Conservation (phyloP, 1,140 invertebrate genomes). For the Ceratina australensis region DNA sequence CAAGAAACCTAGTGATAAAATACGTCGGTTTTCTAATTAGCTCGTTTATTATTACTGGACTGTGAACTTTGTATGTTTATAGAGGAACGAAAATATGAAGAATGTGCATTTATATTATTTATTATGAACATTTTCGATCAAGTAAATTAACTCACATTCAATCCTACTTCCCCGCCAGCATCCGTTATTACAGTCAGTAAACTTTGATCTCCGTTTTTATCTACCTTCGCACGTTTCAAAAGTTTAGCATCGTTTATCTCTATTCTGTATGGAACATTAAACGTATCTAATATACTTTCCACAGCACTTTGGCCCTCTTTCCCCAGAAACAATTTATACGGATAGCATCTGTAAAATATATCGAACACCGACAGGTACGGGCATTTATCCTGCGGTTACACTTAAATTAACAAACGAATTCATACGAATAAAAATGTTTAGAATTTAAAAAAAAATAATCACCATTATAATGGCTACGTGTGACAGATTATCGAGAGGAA, state of each 20-base stretch:
- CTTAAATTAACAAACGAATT: slow-evolving; percentile 21
- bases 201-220: slow-evolving; percentile 61
- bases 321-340: slow-evolving; percentile 88
- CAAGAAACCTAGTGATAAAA: slow-evolving; percentile 69
- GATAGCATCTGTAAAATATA: slow-evolving; percentile 89
- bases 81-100: too few species aligned
- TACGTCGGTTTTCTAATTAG: not conserved
- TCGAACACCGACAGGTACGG: slow-evolving; percentile 84
- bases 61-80: too few species aligned
- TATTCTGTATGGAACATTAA: slow-evolving; percentile 78
- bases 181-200: slow-evolving; percentile 68
- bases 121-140: too few species aligned
- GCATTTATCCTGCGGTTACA: slow-evolving; percentile 83
- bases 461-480: slow-evolving; percentile 88
- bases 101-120: too few species aligned
- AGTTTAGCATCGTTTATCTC: not conserved
- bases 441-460: slow-evolving; percentile 57
- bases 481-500: slow-evolving; percentile 91
- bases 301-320: slow-evolving; percentile 87
- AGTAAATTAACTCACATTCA: slow-evolving; percentile 70
- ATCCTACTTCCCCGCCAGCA: slow-evolving; percentile 69
- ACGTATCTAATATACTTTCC: slow-evolving; percentile 83
- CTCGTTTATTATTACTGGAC: too few species aligned
- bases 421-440: not conserved
- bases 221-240: slow-evolving; percentile 17